A percentile compares a stretch with the other conserved stretches of the same genome.
Evolutionary conservation across 1,140 invertebrate genomes (phyloP).

Genomic region (Pogonognathellus flavescens): DNA sequence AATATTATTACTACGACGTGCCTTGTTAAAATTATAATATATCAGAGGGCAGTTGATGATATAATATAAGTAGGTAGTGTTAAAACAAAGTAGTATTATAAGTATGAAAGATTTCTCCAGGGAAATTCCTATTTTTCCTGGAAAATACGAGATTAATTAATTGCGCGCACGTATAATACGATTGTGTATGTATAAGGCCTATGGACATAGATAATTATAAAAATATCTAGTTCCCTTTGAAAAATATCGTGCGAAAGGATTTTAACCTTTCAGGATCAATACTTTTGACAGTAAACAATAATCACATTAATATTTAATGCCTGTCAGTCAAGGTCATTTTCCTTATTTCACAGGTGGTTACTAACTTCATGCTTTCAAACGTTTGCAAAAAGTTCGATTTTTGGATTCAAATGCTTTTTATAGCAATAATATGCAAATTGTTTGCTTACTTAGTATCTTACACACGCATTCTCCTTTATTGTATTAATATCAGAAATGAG

Average conservation of each 20-base stretch:
- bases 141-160: constrained; percentile 27
- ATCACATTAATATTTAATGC: too few relatives aligned
- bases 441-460: too few relatives aligned
- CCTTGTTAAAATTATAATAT: neutral
- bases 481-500: too few relatives aligned
- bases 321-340: too few relatives aligned
- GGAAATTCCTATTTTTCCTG: constrained; percentile 26
- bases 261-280: constrained; percentile 34
- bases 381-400: too few relatives aligned
- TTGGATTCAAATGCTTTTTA: too few relatives aligned
- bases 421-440: too few relatives aligned
- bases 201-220: neutral
- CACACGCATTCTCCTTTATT: too few relatives aligned
- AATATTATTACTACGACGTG: neutral
- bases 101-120: constrained; percentile 25
- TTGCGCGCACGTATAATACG: neutral
- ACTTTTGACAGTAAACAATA: neutral
- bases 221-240: neutral
- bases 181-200: neutral
- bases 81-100: neutral
- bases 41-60: too few relatives aligned
- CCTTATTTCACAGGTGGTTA: too few relatives aligned
- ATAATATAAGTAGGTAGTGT: too few relatives aligned
- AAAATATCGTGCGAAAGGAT: constrained; percentile 22
- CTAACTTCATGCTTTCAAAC: too few relatives aligned